Evolutionary conservation across 2,888 invertebrate species (phyloP).

Genomic region (Caradrina clavipalpis): DNA sequence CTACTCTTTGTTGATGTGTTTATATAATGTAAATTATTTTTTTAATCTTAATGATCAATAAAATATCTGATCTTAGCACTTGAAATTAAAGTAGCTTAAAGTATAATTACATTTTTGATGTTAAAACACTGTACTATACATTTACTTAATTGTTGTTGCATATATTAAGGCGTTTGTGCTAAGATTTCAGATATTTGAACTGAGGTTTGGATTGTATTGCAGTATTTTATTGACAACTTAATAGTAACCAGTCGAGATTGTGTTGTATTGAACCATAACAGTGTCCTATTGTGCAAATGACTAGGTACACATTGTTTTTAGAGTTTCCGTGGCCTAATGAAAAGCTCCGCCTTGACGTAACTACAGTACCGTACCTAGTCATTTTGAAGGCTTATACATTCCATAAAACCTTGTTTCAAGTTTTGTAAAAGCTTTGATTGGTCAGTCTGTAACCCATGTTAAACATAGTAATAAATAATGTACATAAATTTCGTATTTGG

Average conservation of each 20-base stretch:
- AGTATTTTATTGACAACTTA: slow-evolving; percentile 84
- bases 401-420: slow-evolving; percentile 85
- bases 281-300: slow-evolving; percentile 80
- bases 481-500: slow-evolving; percentile 72
- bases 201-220: slow-evolving; percentile 80
- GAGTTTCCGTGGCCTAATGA: slow-evolving; percentile 60
- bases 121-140: slow-evolving; percentile 54
- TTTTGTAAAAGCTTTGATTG: slow-evolving; percentile 82
- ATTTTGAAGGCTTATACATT: slow-evolving; percentile 88
- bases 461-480: slow-evolving; percentile 68
- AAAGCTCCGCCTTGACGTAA: slow-evolving; percentile 50
- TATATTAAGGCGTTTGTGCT: slow-evolving; percentile 76
- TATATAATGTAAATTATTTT: slow-evolving; percentile 69
- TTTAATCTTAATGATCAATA: slow-evolving; percentile 69
- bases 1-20: slow-evolving; percentile 72
- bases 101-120: slow-evolving; percentile 63
- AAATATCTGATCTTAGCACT: slow-evolving; percentile 84
- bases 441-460: slow-evolving; percentile 72
- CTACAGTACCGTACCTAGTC: slow-evolving; percentile 80
- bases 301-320: slow-evolving; percentile 78
- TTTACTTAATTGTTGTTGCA: slow-evolving; percentile 57
- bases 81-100: slow-evolving; percentile 55
- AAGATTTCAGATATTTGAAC: slow-evolving; percentile 77
- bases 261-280: slow-evolving; percentile 76
- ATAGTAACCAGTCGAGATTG: slow-evolving; percentile 77